Conservation (phyloP, 2,113 vertebrate genomes). For the Carettochelys insculpta region DNA sequence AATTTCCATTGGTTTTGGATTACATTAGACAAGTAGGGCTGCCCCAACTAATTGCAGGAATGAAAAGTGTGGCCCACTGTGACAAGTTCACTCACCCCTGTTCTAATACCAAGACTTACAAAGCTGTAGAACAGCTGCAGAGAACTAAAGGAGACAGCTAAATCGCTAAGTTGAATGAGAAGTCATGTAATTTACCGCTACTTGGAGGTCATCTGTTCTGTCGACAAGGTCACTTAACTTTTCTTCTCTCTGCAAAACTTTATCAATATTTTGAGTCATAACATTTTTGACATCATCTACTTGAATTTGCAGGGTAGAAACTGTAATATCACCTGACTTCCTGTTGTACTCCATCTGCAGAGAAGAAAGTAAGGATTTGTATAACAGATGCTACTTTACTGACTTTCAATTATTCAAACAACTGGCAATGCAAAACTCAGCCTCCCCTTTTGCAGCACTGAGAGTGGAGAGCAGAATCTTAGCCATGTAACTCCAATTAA, state of each 20-base stretch:
- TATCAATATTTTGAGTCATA: constrained; percentile 85
- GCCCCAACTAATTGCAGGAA: too few relatives aligned
- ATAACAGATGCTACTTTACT: background rate
- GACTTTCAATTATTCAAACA: background rate
- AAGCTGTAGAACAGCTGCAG: background rate
- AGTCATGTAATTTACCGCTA: constrained; percentile 75
- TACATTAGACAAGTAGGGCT: too few relatives aligned
- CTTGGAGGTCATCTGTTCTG: constrained; percentile 78
- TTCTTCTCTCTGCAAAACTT: constrained; percentile 83
- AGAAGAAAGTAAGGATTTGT: background rate
- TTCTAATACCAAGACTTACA: background rate
- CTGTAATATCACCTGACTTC: background rate
- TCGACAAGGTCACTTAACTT: constrained; percentile 75
- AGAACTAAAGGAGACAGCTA: background rate
- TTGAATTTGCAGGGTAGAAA: constrained; percentile 76
- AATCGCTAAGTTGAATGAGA: background rate
- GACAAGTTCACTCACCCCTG: too few relatives aligned
- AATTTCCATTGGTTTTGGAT: too few relatives aligned
- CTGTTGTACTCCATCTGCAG: constrained; percentile 58
- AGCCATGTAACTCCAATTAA: background rate
- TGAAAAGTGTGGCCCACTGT: too few relatives aligned
- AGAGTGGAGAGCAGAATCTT: background rate
- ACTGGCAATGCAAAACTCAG: background rate
- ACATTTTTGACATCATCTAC: constrained; percentile 85
- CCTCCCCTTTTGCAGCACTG: background rate